Base-by-base conservation (phyloP, 2,113 vertebrate species). In the Stomatorhinus ivindoensis region DNA sequence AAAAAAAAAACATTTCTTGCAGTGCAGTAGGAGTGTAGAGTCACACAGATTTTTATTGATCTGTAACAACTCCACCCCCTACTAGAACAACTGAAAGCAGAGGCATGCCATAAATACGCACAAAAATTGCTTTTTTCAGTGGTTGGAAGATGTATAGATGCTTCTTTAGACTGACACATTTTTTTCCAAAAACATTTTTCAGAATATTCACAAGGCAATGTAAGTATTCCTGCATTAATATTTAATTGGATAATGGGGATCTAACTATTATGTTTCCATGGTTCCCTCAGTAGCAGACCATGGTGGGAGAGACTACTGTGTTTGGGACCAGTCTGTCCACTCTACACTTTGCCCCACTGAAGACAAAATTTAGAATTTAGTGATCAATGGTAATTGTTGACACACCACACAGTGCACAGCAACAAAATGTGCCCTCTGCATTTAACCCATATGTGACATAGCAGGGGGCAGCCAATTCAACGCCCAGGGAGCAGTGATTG, bases 281-380 rank as follows among this genome's bases (percentile, higher is more conserved):
- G 87, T 48, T 90, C 80, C 21, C 19, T 88, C 89, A 90, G 88
- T 69, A 73, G 88, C 82, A 58, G 84, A 53, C 51, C 89, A 31
- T 90, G 90, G 90, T 90, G 65, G 84, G 65, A 92, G 89, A 83
- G 92, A 93, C 93, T 92, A 93, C 91, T 87, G 42, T 84, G 58
- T 65, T 89, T 92, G 90, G 91, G 90, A 92, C 90, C 90, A 89
- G 82, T 88, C 76, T 92, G 92, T 91, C 92, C 90, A 87, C 88
- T 42, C 84, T 69, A 76, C 90, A 92, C 94, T 94, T 94, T 94
- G 93, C 90, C 80, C 42, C 15, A 90, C 88, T 92, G 9, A 39
- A 55, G 86, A 87, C 27, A 65, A 21, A 55, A n/a, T 51, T 51
- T 17, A 17, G 50, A 51, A 50, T 50, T 50, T 50, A 50, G 48